Evolutionary conservation across 2,797 vertebrate species (phyloP).

Genomic region (Triplophysa yarkandensis): DNA sequence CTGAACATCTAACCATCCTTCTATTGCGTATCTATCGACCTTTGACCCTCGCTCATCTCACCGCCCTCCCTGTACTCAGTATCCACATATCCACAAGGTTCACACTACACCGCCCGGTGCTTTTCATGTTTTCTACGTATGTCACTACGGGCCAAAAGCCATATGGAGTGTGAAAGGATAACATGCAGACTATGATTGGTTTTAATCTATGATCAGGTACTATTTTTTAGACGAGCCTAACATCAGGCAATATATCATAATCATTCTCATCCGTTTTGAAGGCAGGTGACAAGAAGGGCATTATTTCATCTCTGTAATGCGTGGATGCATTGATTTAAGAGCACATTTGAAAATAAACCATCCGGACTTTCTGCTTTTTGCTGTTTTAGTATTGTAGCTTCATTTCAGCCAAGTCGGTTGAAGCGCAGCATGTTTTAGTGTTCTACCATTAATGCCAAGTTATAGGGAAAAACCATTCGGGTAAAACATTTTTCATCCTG

Average conservation of each 20-base stretch:
- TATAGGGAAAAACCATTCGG: slow-evolving; percentile 41
- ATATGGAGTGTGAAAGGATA: slow-evolving; percentile 54
- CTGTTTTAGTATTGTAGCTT: slow-evolving; percentile 55
- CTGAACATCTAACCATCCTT: slow-evolving; percentile 71
- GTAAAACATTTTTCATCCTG: slow-evolving; percentile 31
- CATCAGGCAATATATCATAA: slow-evolving; percentile 11
- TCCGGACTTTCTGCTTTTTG: slow-evolving; percentile 49
- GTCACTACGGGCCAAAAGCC: slow-evolving; percentile 56
- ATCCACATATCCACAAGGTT: slow-evolving; percentile 49
- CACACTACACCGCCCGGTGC: slow-evolving; percentile 52
- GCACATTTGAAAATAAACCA: slow-evolving; percentile 49
- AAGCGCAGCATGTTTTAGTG: slow-evolving; percentile 56
- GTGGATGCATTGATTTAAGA: slow-evolving; percentile 27
- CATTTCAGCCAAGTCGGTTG: slow-evolving; percentile 46
- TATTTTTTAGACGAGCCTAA: slow-evolving; percentile 41
- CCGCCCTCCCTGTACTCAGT: slow-evolving; percentile 63
- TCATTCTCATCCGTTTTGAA: slow-evolving; percentile 36
- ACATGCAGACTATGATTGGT: slow-evolving; percentile 47
- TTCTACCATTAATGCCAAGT: slow-evolving; percentile 55
- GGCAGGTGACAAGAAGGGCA: slow-evolving; percentile 41
- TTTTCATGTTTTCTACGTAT: slow-evolving; percentile 55
- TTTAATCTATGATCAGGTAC: slow-evolving; percentile 59
- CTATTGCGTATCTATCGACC: slow-evolving; percentile 67
- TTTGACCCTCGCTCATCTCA: slow-evolving; percentile 77
- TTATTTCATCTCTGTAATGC: slow-evolving; percentile 35